phyloP scores from a whole-genome alignment of 2,888 invertebrate species.

The Thymelicus lineola region DNA sequence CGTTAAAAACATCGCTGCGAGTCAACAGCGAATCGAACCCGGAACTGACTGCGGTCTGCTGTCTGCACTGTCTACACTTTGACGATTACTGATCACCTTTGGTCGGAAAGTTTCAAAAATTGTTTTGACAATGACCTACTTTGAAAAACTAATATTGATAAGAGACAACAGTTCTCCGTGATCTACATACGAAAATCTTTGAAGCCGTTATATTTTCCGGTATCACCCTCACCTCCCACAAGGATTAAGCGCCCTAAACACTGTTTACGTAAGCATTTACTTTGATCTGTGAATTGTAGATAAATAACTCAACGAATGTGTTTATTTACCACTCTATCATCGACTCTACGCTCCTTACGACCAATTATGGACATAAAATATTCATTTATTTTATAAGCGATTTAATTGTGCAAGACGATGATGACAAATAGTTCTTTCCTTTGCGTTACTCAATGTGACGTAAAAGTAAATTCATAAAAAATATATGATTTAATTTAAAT shows the following conservation, averaged over 20 bases:
- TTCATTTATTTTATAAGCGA: neutral
- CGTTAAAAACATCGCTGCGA: constrained; percentile 18
- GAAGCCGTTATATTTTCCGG: neutral
- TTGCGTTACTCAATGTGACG: neutral
- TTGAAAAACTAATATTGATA: constrained; percentile 28
- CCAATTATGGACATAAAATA: neutral
- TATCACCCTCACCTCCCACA: neutral
- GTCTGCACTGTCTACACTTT: neutral
- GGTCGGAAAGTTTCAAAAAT: constrained; percentile 13
- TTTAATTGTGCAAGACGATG: neutral
- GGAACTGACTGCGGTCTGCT: neutral
- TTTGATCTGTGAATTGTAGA: neutral
- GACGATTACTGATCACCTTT: neutral
- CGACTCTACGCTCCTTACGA: neutral
- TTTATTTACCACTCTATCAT: neutral
- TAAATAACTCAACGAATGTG: neutral
- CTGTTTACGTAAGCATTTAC: constrained; percentile 2
- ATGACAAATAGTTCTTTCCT: neutral
- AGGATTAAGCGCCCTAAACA: constrained; percentile 6
- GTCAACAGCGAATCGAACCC: constrained; percentile 1
- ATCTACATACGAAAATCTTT: constrained; percentile 13
- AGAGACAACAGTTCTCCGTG: neutral
- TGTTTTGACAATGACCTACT: constrained; percentile 24
- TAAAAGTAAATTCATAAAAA: constrained; percentile 20
- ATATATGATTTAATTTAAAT: no score